Evolutionary conservation across 2,113 vertebrate genomes (phyloP), one percentile per base, ranked within the genome.

Genomic region (Pachyramphus minor): DNA sequence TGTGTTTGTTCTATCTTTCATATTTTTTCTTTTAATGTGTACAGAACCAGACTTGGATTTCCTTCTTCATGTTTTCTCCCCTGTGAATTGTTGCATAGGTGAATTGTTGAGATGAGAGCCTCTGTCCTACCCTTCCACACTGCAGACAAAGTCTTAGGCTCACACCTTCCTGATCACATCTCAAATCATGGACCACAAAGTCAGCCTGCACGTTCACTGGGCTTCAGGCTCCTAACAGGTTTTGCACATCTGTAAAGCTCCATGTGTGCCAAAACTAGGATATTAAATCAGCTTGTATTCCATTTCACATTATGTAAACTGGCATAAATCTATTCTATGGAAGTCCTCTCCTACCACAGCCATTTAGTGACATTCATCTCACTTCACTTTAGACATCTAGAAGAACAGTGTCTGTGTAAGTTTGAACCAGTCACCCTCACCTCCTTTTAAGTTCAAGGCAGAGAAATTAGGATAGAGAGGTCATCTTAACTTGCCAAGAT

Each of bases 41-140:
- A 45, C 25, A 52, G 27, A 64, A 17, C 3, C 12, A 79, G 15
- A 31, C 71, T 37, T 71, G 56, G 7, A 66, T 83, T 85, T 84
- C 30, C 25, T 76, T 72, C 33, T 47, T 71, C 1, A 1, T 52
- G 31, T 84, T 85, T 78, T 9, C 74, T 82, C 49, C 42, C 8
- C 31, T 47, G 9, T 66, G 41, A 49, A 6, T 49, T 88, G 24
- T 63, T 88, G 28, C 56, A 45, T 9, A 66, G 27, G 33, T 67
- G 69, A 74, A 60, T 25, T 5, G 2, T 55, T 4, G 18, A 60
- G 64, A 22, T 0, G 0, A 76, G 42, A 50, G 13, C 17, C 44
- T 42, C 47, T 72, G 20, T 79, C 42, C 41, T 49, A 37, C 6
- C 28, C n/a, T 35, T 35, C n/a, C n/a, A 35, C n/a, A 24, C 22